Conservation (phyloP, 2,888 invertebrate genomes). For the Troides aeacus region DNA sequence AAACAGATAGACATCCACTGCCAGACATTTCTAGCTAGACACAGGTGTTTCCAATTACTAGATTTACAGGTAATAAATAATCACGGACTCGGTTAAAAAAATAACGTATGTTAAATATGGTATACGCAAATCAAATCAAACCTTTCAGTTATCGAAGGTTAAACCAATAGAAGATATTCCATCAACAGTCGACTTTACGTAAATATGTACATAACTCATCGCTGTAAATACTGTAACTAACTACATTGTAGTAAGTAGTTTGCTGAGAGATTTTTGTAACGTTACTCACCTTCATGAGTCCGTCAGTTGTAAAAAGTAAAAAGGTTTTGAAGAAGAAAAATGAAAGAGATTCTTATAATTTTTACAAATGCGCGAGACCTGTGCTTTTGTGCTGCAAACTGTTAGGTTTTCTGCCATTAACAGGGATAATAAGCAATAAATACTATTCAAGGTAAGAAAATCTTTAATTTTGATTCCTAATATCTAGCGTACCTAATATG, state of each 20-base stretch:
- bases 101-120: no score
- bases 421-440: slow-evolving; percentile 7
- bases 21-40: no score
- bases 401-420: slow-evolving; percentile 17
- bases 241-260: no score
- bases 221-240: neutral
- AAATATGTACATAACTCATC: neutral
- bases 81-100: no score
- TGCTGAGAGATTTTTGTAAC: neutral
- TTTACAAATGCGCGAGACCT: slow-evolving; percentile 23
- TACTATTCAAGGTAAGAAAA: slow-evolving; percentile 9
- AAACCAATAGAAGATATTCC: neutral
- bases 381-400: slow-evolving; percentile 24
- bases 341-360: neutral
- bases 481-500: no score
- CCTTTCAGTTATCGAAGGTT: neutral
- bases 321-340: neutral
- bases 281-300: neutral
- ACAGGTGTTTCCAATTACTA: no score
- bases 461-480: no score
- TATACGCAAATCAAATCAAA: no score
- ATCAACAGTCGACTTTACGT: slow-evolving; percentile 1
- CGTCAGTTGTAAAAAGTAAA: neutral
- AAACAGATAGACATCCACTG: no score
- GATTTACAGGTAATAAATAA: no score